Base-by-base conservation (phyloP, 2,888 invertebrate genomes). In the Ferdinandea cuprea region DNA sequence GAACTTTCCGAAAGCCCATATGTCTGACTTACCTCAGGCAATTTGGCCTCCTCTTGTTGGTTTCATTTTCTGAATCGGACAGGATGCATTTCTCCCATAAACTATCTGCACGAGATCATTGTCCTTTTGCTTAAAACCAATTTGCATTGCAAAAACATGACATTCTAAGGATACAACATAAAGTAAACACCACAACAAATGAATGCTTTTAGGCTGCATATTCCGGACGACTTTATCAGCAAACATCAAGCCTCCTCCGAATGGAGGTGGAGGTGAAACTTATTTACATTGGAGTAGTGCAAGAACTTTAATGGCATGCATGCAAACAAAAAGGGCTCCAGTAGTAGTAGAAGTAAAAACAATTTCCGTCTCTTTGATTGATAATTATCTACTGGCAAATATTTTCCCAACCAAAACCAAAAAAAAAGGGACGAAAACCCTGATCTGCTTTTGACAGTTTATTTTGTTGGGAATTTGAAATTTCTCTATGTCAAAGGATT, bases 371-470 rank as follows among this genome's bases (percentile, higher is more conserved):
- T 35, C 40, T 76, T 72, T 68, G 68, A 83, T 77, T 78, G 68
- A 77, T 83, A 77, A 83, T 78, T 83, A n/a, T n/a, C n/a, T n/a
- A 78, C 78, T 73, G 0, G 61, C 8, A 73, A 83, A 78, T 63
- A 71, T 71, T 71, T 61, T 11, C 5, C n/a, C n/a, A n/a, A n/a
- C n/a, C n/a, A 50, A 9, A 48, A 21, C 15, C n/a, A 63, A 44
- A 63, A 74, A 50, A 61, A 63, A 74, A 50, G 56, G 9, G 15
- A 11, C 17, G 25, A 42, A 15, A 17, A 9, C n/a, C 37, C 19
- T 9, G 25, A 42, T 61, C 77, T 81, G 81, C 13, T 35, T 44
- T 7, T 81, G 80, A 80, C 80, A 69, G 56, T 30, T 58, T 74
- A 63, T 32, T 59, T 72, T 59, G n/a, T n/a, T n/a, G n/a, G n/a